Conservation (phyloP, 2,797 vertebrate genomes). For the Liparis tanakae region DNA sequence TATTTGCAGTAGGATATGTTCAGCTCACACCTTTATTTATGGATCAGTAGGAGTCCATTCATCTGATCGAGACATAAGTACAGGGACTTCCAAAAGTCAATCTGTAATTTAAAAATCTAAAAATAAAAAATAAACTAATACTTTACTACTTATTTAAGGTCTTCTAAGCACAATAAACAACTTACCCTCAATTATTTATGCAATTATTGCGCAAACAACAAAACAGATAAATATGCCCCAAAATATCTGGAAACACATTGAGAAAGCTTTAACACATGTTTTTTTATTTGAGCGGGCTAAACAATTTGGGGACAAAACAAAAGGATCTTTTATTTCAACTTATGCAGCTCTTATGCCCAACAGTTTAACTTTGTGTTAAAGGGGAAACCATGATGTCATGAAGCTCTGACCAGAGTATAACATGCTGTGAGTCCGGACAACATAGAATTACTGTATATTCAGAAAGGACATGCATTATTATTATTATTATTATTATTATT, state of each 20-base stretch:
- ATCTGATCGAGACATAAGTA: neutral
- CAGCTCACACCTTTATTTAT: neutral
- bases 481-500: neutral
- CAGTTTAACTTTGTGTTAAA: neutral
- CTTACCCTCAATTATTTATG: neutral
- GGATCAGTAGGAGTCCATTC: neutral
- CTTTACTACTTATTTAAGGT: neutral
- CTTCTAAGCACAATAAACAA: neutral
- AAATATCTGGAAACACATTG: slow-evolving; percentile 6
- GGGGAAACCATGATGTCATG: neutral
- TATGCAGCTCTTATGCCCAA: neutral
- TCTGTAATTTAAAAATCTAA: neutral
- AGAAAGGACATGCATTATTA: neutral
- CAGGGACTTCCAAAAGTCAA: neutral
- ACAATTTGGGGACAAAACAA: slow-evolving; percentile 2
- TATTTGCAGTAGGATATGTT: neutral
- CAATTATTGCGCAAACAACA: slow-evolving; percentile 6
- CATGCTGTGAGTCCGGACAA: neutral
- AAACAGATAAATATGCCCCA: neutral
- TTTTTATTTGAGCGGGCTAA: neutral
- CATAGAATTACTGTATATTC: neutral
- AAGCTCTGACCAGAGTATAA: neutral
- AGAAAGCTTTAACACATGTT: neutral
- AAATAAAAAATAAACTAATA: neutral
- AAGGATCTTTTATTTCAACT: slow-evolving; percentile 15